Evolutionary conservation across 1,140 invertebrate genomes (phyloP), one percentile per base, ranked within the genome.

Genomic region (Drosophila rufa): DNA sequence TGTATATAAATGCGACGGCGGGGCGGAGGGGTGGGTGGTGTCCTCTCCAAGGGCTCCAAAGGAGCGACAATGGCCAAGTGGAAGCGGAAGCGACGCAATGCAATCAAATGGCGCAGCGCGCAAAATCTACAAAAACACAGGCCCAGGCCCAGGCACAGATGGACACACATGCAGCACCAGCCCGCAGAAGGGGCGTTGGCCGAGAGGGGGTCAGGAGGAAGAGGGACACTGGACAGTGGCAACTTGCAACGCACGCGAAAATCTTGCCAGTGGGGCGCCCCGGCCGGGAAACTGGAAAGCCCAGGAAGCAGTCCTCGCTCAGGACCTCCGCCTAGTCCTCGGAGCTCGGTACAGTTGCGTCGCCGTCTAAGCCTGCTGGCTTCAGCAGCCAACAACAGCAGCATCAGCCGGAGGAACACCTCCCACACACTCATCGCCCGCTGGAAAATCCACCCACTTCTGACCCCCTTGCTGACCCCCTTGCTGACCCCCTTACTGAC

Each of bases 191-290:
- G 25, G 36, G 8, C 8, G 33, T 33, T 55, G 25, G n/a, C 30
- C 1, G 8, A n/a, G 36, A 11, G 15, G 38, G 55, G 9, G 12
- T 7, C 7, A 8, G 55, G 55, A 4, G 30, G 19, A 15, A 17
- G 19, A 11, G 58, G 51, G 55, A 42, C 22, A 12, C 40, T 42
- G 58, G 58, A 50, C 73, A 58, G 22, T 50, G 67, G 73, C 79
- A 87, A 87, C 80, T 89, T 89, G 83, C 83, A 87, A 87, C 84
- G 84, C 83, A 87, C 83, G 83, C 83, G 83, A 87, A 87, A 87
- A 87, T 89, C 83, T 89, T 87, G 80, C 80, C 84, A 64, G 53
- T 48, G 79, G 79, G 77, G 56, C 75, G 60, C 70, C 45, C 43
- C 50, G 36, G 27, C 38, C 65, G 74, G 80, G 22, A 74, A 59